phyloP scores from a whole-genome alignment of 2,888 invertebrate species.

The Lagria hirta region DNA sequence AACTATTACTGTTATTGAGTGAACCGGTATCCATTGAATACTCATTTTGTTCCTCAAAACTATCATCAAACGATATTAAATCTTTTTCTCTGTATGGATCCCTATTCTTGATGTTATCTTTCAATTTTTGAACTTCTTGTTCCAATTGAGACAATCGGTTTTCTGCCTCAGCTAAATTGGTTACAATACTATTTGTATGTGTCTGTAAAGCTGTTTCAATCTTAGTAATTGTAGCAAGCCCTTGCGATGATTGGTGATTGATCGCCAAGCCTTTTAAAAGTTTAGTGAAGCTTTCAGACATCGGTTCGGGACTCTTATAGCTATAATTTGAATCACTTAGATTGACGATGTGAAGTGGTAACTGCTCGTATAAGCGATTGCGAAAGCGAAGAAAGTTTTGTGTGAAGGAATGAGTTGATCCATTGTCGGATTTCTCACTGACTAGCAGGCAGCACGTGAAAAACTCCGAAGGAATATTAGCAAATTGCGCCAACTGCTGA shows the following conservation, averaged over 20 bases:
- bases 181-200: slow-evolving; percentile 43
- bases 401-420: slow-evolving; percentile 63
- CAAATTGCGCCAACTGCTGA: slow-evolving; percentile 62
- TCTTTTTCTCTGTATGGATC: no score
- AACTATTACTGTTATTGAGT: no score
- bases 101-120: no score
- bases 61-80: no score
- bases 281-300: slow-evolving; percentile 43
- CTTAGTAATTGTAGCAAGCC: slow-evolving; percentile 40
- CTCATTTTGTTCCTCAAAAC: no score
- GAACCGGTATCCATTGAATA: no score
- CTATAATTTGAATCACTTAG: slow-evolving; percentile 46
- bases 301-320: slow-evolving; percentile 45
- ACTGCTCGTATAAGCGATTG: slow-evolving; percentile 58
- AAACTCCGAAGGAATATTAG: slow-evolving; percentile 59
- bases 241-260: slow-evolving; percentile 37
- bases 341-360: slow-evolving; percentile 58
- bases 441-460: slow-evolving; percentile 66
- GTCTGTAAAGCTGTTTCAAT: slow-evolving; percentile 49
- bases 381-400: slow-evolving; percentile 65
- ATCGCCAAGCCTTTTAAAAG: slow-evolving; percentile 41
- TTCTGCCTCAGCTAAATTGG: slow-evolving; percentile 46
- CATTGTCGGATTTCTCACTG: slow-evolving; percentile 56
- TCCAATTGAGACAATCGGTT: slow-evolving; percentile 49
- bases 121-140: no score